Conservation (phyloP, 2,888 invertebrate genomes). For the Coecobrya sp. region DNA sequence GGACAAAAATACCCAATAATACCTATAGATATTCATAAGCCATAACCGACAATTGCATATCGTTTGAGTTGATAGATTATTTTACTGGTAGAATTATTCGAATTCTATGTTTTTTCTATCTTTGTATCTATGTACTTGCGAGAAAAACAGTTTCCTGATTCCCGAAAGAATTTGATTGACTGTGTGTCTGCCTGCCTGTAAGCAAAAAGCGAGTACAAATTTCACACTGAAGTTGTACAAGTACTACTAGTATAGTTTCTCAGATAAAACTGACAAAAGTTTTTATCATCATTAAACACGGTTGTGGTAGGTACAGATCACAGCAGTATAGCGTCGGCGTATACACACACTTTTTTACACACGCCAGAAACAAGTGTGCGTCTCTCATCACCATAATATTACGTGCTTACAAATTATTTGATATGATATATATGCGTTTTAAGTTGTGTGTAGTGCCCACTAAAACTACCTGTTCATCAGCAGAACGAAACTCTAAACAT, state of each 20-base stretch:
- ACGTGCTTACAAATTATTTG: neutral
- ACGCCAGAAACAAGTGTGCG: neutral
- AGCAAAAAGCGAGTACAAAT: neutral
- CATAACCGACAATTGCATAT: too few species aligned
- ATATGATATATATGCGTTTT: neutral
- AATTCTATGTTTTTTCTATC: neutral
- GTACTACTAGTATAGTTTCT: too few species aligned
- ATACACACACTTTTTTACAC: too few species aligned
- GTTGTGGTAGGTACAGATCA: neutral
- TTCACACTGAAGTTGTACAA: neutral
- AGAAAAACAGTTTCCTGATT: conserved; percentile 53
- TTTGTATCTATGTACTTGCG: neutral
- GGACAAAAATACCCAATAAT: too few species aligned
- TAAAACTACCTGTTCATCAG: neutral
- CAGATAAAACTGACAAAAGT: neutral
- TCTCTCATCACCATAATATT: neutral
- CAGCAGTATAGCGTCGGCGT: neutral
- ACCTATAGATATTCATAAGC: too few species aligned
- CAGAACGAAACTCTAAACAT: too few species aligned
- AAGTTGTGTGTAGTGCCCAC: neutral
- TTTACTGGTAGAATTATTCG: too few species aligned
- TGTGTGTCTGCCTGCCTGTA: neutral
- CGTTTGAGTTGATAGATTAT: too few species aligned
- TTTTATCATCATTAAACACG: neutral
- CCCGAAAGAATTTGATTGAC: conserved; percentile 39